Base-by-base conservation (phyloP, 2,113 vertebrate genomes). In the Ictalurus punctatus region DNA sequence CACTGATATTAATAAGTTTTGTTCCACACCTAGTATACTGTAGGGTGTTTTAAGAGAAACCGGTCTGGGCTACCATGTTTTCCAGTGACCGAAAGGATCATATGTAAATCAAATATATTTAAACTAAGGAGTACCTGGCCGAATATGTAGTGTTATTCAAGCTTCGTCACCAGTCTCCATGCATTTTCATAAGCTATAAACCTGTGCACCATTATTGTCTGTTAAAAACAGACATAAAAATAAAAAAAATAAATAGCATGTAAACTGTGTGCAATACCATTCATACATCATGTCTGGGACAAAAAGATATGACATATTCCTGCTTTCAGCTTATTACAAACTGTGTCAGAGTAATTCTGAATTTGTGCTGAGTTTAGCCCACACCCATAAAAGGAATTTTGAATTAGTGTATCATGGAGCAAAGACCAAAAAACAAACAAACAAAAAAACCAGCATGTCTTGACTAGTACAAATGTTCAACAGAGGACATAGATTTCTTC, bases 291-390 rank as follows among this genome's bases (percentile, higher is more conserved):
- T 23, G 56, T 80, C 48, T 84, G 61, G 83, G 85, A 91, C 54
- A 52, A 80, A 88, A 58, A 76, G 52, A 58, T 56, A 65, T 85
- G 82, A 85, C 69, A 89, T 58, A 85, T 67, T 87, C 16, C 65
- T 67, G 76, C 34, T 83, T 59, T 87, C 84, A 85, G 67, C 73
- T 65, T 37, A 25, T 37, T 61, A 63, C 81, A 79, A 85, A 87
- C 65, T 81, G 44, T 74, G 54, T 81, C 90, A 86, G 25, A 40
- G 80, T 34, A 71, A 87, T 76, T 85, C 40, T 79, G 52, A 54
- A 13, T 54, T 54, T 10, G 10, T 54, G 52, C 52, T 54, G 1
- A 54, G 52, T 54, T 54, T 79, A 63, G 84, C 10, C 48, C 40
- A 54, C 78, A 56, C 13, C 27, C 25, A 52, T 5, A 56, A 14